Evolutionary conservation across 2,888 invertebrate species (phyloP), one percentile per base, ranked within the genome.

Genomic region (Caenorhabditis macrosperma): DNA sequence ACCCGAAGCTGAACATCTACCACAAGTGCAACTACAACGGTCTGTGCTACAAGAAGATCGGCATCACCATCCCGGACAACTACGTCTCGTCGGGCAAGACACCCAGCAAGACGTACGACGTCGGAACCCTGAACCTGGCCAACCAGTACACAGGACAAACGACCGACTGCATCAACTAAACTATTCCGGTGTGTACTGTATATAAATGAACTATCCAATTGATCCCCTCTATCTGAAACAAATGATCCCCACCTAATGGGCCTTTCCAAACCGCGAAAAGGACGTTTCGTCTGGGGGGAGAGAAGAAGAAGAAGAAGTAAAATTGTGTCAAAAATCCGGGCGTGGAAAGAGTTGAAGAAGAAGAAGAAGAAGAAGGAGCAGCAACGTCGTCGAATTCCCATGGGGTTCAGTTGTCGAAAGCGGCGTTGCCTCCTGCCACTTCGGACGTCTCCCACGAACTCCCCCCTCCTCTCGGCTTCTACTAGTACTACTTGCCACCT

Each of bases 11-110:
- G 52, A 85, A 85, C 60, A 81, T 85, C 41, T 85, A 85, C 60
- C 85, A 85, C 77, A 83, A 84, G 44, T 85, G 85, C 75, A 82
- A 85, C 48, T 84, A 85, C 72, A 84, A 82, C 57, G 82, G 82
- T 15, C 78, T 78, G 4, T 86, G 86, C 64, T 84, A 86, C 68
- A 83, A 84, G 59, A 84, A 84, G 57, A 86, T 86, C 46, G 84
- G 84, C 30, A 86, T 86, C 64, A 83, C 81, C 1, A 85, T 86
- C 41, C 86, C 86, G 15, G 84, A 83, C 66, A 78, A 82, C 38
- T 86, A 80, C 68, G 80, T 86, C 28, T 76, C 74, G 0, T 69
- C 68, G 5, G 86, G 86, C 38, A 54, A 78, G 26, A 84, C 77
- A 57, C 82, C 86, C 15, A 46, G 48, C 38, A 81, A 79, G 69